phyloP scores from a whole-genome alignment of 2,113 vertebrate genomes.

The Pleuronectes platessa region DNA sequence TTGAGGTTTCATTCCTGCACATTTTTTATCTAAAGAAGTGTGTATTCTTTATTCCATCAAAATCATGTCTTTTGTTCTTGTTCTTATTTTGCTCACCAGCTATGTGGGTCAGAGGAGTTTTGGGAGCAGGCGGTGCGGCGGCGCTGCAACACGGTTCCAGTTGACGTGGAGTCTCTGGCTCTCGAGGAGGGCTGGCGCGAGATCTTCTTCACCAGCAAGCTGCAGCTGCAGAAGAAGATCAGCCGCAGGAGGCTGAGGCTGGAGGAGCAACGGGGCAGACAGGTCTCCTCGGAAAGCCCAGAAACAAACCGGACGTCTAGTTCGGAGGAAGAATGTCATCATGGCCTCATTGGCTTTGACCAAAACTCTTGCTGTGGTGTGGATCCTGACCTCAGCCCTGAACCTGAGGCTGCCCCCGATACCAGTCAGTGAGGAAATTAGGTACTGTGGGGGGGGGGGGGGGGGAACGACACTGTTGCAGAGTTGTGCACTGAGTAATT shows the following conservation, averaged over 20 bases:
- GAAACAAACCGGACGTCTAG: not conserved
- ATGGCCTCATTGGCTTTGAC: slow-evolving; percentile 9
- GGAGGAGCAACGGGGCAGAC: slow-evolving; percentile 8
- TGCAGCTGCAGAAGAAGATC: slow-evolving; percentile 86
- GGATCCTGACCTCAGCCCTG: not conserved
- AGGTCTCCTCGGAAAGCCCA: slow-evolving; percentile 18
- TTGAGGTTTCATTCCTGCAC: not conserved
- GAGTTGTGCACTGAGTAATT: not conserved
- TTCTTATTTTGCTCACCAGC: slow-evolving; percentile 57
- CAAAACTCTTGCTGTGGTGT: slow-evolving; percentile 1
- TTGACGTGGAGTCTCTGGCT: slow-evolving; percentile 81
- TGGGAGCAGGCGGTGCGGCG: slow-evolving; percentile 83
- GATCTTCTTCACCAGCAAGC: slow-evolving; percentile 85
- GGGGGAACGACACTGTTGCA: not conserved
- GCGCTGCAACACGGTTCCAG: slow-evolving; percentile 73
- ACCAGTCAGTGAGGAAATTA: not conserved
- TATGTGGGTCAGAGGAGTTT: slow-evolving; percentile 81
- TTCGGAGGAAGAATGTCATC: slow-evolving; percentile 24
- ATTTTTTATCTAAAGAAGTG: not conserved
- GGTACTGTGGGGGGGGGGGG: not conserved
- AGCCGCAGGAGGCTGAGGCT: slow-evolving; percentile 69
- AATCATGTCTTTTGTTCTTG: not conserved
- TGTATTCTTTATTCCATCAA: not conserved
- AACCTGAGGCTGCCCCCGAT: slow-evolving; percentile 15
- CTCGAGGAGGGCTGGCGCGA: slow-evolving; percentile 83